These are phyloP conservation scores for Caenorhabditis plicata DNA, from an alignment of 2,888 invertebrate species.

Conservation along the genomic window DNA sequence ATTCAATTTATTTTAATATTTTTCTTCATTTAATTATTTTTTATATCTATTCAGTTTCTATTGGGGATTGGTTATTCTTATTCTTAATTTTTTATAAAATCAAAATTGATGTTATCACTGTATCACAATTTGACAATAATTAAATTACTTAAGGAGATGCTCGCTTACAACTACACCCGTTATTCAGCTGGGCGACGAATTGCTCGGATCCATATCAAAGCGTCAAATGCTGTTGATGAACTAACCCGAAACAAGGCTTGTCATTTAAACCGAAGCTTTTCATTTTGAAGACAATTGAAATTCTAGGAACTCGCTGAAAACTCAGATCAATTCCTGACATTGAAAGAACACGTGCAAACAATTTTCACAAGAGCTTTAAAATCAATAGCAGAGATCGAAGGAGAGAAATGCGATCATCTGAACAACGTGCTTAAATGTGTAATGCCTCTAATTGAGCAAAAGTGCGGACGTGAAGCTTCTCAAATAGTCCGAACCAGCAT, in stretches of 20 bases:
- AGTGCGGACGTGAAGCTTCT: conserved; percentile 31
- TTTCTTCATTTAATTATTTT: too few species aligned
- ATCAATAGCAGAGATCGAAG: conserved; percentile 33
- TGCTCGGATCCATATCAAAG: conserved; percentile 27
- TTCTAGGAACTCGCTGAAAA: conserved; percentile 35
- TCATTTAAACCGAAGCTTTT: too few species aligned
- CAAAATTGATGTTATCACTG: too few species aligned
- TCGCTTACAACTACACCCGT: conserved; percentile 39
- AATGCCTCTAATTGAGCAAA: conserved; percentile 27
- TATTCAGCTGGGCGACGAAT: conserved; percentile 37
- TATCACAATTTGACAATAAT: not conserved
- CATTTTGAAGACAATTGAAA: not conserved
- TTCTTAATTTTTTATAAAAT: not conserved
- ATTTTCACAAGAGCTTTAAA: conserved; percentile 25
- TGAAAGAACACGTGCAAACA: conserved; percentile 38
- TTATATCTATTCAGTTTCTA: too few species aligned
- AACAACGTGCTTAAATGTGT: conserved; percentile 34
- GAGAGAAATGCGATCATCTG: conserved; percentile 36
- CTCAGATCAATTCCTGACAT: conserved; percentile 30
- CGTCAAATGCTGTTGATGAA: conserved; percentile 25
- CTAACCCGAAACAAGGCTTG: conserved; percentile 31
- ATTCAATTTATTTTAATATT: too few species aligned
- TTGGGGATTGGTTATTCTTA: not conserved
- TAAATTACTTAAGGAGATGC: conserved; percentile 26
- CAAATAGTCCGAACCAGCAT: conserved; percentile 28